Evolutionary conservation across 2,113 vertebrate species (phyloP), one percentile per base, ranked within the genome.

Genomic region (Phyllopteryx taeniolatus): DNA sequence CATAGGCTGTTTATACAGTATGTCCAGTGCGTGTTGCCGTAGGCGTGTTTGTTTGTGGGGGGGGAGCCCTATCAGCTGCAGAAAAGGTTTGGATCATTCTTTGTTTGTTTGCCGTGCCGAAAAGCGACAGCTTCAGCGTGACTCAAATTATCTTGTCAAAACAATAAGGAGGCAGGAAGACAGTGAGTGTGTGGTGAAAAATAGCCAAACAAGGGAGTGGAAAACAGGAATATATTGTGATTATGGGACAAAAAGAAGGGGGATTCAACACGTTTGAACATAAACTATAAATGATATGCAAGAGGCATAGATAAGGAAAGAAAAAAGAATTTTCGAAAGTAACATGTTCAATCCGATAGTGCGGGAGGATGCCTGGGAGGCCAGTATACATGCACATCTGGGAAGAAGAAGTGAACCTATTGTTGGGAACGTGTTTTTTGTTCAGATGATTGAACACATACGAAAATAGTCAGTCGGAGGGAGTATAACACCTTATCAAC

Each of bases 131-230:
- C 87, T 91, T 87, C 84, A 83, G 85, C 87, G 84, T 80, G 82
- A 86, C 90, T 90, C 85, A 88, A 92, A 93, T 91, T 81, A 92
- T 92, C 91, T 91, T 91, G 91, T 93, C 92, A 92, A 84, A 85
- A 82, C 90, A 88, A 89, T 89, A 87, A 87, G 85, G 80, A 84
- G 82, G 71, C 70, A 73, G 71, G 67, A 44, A 17, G 22, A n/a
- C 17, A n/a, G 2, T 43, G 10, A 17, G 63, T 42, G 63, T 43
- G 35, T 47, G 78, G 42, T 61, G 64, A 76, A 75, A 76, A 78
- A 73, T 70, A 75, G 67, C 76, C 68, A 78, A 65, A 63, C 44
- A 76, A 75, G 65, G 63, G 60, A 39, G 62, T 39, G 39, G 60
- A 65, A 19, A 46, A 33, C 64, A 69, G 35, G 2, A 39, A 39